Evolutionary conservation across 1,140 invertebrate species (phyloP).

Genomic region (Rhyacophila brunnea): DNA sequence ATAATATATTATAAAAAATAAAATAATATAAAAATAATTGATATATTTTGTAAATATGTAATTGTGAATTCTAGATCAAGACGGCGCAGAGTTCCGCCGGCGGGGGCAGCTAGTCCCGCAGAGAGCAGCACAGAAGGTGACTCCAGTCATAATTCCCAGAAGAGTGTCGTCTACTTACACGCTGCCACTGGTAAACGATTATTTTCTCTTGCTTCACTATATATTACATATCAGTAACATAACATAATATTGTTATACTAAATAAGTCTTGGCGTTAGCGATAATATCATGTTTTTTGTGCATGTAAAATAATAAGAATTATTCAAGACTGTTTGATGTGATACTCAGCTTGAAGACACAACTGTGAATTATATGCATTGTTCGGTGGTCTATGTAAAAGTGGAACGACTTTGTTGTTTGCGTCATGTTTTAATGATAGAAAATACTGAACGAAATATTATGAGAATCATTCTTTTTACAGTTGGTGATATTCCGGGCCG

Average conservation of each 20-base stretch:
- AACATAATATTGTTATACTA: too few species aligned
- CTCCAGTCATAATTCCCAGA: conserved; percentile 74
- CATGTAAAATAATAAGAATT: too few species aligned
- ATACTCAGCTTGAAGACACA: too few species aligned
- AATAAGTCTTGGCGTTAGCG: too few species aligned
- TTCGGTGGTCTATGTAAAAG: too few species aligned
- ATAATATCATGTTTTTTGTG: too few species aligned
- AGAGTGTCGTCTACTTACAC: conserved; percentile 77
- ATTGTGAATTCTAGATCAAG: conserved; percentile 16
- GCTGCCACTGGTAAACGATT: conserved; percentile 68
- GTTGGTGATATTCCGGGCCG: conserved; percentile 73
- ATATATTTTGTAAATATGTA: background rate
- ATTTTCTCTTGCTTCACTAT: conserved; percentile 36
- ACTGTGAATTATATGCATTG: too few species aligned
- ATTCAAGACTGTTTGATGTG: too few species aligned
- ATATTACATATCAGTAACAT: too few species aligned
- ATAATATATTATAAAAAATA: background rate
- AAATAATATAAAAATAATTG: background rate
- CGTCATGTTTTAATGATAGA: too few species aligned
- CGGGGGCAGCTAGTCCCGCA: conserved; percentile 41
- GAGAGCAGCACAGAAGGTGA: conserved; percentile 76
- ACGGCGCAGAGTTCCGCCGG: conserved; percentile 43
- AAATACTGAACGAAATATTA: too few species aligned
- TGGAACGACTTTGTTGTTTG: too few species aligned
- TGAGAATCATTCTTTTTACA: conserved; percentile 43